Evolutionary conservation across 53 echinoderm and acorn worm genomes (phyloP).

Genomic region (Crossaster papposus): DNA sequence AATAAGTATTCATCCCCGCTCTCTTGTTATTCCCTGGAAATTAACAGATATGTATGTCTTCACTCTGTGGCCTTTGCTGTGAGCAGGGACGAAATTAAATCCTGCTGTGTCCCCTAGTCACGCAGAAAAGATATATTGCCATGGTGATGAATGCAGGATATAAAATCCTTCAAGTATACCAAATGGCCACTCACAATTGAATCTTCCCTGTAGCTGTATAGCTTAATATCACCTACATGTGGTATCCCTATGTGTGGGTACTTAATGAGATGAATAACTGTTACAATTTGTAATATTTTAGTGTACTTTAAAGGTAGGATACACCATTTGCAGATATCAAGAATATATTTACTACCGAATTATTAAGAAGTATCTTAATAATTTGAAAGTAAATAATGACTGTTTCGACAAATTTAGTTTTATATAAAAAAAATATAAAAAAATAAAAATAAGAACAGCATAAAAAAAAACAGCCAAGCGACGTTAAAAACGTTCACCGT

Average conservation of each 20-base stretch:
- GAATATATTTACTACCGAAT: too few relatives aligned
- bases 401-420: too few relatives aligned
- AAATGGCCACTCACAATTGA: conserved; percentile 26
- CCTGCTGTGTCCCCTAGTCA: conserved; percentile 24
- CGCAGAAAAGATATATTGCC: conserved; percentile 52
- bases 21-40: neutral
- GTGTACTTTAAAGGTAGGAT: too few relatives aligned
- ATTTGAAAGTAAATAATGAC: too few relatives aligned
- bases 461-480: too few relatives aligned
- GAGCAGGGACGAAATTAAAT: conserved; percentile 8
- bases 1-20: neutral
- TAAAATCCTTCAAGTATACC: neutral
- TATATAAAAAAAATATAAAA: too few relatives aligned
- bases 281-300: too few relatives aligned
- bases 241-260: neutral
- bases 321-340: too few relatives aligned
- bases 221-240: neutral
- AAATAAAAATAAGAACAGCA: too few relatives aligned
- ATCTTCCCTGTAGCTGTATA: neutral
- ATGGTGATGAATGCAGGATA: conserved; percentile 41
- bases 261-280: too few relatives aligned
- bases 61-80: neutral
- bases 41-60: conserved; percentile 2
- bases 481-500: too few relatives aligned
- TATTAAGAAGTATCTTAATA: too few relatives aligned